phyloP scores from a whole-genome alignment of 1,140 invertebrate species.

The Bacillus rossius region DNA sequence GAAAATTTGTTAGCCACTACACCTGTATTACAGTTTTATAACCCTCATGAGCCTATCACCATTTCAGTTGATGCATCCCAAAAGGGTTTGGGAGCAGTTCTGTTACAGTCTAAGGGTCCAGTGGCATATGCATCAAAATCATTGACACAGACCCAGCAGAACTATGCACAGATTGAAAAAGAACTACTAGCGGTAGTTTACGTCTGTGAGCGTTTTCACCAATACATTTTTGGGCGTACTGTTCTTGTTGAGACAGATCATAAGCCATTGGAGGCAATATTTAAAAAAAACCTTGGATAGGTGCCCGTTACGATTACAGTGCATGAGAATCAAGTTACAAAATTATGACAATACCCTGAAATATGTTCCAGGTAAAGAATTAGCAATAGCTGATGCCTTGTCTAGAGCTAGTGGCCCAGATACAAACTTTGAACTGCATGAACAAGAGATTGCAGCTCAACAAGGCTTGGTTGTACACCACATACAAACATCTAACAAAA shows the following conservation, averaged over 20 bases:
- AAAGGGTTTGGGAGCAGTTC: constrained; percentile 36
- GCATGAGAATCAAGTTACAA: constrained; percentile 11
- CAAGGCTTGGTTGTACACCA: neutral
- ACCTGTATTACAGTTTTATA: constrained; percentile 28
- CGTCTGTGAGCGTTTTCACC: constrained; percentile 28
- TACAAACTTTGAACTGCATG: neutral
- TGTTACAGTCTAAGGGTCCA: constrained; percentile 32
- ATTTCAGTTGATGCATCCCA: constrained; percentile 33
- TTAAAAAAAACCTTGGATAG: constrained; percentile 29
- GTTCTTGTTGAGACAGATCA: constrained; percentile 42
- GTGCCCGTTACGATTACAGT: constrained; percentile 26
- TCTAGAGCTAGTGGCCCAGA: neutral
- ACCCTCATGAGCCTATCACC: constrained; percentile 28
- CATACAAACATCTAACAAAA: neutral
- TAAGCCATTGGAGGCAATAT: constrained; percentile 37
- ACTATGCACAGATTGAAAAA: constrained; percentile 29
- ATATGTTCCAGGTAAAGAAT: constrained; percentile 1
- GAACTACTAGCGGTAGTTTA: constrained; percentile 33
- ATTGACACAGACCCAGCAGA: constrained; percentile 17
- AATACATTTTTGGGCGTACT: constrained; percentile 39
- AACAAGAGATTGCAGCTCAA: neutral
- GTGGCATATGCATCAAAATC: constrained; percentile 36
- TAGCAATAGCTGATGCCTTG: neutral
- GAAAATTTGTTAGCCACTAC: constrained; percentile 28
- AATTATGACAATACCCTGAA: neutral